These are phyloP conservation scores for Pilophorus perplexus DNA, from an alignment of 2,888 invertebrate species.

Conservation along the genomic window DNA sequence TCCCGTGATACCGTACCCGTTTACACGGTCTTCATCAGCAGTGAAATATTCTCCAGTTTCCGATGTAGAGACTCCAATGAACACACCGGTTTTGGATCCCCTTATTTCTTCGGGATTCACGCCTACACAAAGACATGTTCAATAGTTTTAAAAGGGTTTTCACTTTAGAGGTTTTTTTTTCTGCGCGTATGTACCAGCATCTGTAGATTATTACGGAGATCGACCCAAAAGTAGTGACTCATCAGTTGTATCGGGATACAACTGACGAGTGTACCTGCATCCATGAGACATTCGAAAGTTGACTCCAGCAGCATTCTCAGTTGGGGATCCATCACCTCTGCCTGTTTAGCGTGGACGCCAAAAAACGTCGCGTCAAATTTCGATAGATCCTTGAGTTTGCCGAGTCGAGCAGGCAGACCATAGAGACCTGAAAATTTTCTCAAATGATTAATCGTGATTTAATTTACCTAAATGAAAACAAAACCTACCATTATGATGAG, in stretches of 20 bases:
- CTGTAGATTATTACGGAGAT: too few relatives aligned
- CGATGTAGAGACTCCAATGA: slow-evolving; percentile 83
- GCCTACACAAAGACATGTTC: slow-evolving; percentile 56
- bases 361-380: slow-evolving; percentile 86
- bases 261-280: slow-evolving; percentile 76
- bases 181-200: too few relatives aligned
- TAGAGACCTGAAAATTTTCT: slow-evolving; percentile 64
- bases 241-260: too few relatives aligned
- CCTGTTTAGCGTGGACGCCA: slow-evolving; percentile 86
- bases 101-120: slow-evolving; percentile 77
- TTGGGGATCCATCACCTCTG: slow-evolving; percentile 87
- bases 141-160: not conserved
- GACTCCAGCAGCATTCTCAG: slow-evolving; percentile 82
- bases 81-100: slow-evolving; percentile 91
- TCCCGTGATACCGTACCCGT: slow-evolving; percentile 87
- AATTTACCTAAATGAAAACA: too few relatives aligned
- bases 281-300: slow-evolving; percentile 87
- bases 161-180: not conserved
- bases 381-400: slow-evolving; percentile 75
- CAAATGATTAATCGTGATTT: too few relatives aligned
- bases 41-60: slow-evolving; percentile 90
- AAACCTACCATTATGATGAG: too few relatives aligned
- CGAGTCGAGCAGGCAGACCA: slow-evolving; percentile 74
- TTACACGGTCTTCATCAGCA: slow-evolving; percentile 78
- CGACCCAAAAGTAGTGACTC: too few relatives aligned